phyloP scores from a whole-genome alignment of 1,140 invertebrate species.

The Psix sp. region DNA sequence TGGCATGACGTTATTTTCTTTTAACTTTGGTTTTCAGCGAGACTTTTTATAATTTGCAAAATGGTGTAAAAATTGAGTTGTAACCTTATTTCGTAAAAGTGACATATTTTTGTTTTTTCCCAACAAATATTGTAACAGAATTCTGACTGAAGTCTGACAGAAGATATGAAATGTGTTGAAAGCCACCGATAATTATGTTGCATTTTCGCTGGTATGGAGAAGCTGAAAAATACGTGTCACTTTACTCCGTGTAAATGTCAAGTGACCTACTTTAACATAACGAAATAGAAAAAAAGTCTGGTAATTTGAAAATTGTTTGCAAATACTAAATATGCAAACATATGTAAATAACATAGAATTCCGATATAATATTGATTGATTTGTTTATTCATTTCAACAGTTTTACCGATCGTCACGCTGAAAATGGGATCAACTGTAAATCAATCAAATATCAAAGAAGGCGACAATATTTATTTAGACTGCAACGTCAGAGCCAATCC shows the following conservation, averaged over 20 bases:
- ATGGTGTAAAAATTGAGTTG: no score
- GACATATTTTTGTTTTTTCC: no score
- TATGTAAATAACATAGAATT: no score
- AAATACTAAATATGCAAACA: no score
- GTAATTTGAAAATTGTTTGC: no score
- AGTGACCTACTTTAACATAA: slow-evolving; percentile 7
- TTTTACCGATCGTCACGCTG: slow-evolving; percentile 77
- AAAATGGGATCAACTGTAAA: slow-evolving; percentile 78
- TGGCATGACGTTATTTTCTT: no score
- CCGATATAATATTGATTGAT: neutral
- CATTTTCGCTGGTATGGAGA: neutral
- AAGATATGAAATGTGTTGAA: slow-evolving; percentile 14
- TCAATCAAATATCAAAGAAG: slow-evolving; percentile 79
- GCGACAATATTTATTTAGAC: slow-evolving; percentile 75
- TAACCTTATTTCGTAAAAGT: no score
- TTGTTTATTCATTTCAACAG: slow-evolving; percentile 65
- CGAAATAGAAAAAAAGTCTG: slow-evolving; percentile 4
- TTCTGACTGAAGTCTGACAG: neutral
- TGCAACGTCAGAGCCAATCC: slow-evolving; percentile 81
- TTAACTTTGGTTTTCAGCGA: no score
- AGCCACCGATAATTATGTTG: slow-evolving; percentile 19
- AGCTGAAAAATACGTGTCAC: slow-evolving; percentile 16
- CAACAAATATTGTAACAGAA: neutral
- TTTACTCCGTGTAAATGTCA: slow-evolving; percentile 7
- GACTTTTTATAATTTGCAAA: no score